Percentiles rank a stretch among this genome's conserved stretches.
Evolutionary conservation across 2,113 vertebrate species (phyloP).

Genomic region (Nettapus auritus): DNA sequence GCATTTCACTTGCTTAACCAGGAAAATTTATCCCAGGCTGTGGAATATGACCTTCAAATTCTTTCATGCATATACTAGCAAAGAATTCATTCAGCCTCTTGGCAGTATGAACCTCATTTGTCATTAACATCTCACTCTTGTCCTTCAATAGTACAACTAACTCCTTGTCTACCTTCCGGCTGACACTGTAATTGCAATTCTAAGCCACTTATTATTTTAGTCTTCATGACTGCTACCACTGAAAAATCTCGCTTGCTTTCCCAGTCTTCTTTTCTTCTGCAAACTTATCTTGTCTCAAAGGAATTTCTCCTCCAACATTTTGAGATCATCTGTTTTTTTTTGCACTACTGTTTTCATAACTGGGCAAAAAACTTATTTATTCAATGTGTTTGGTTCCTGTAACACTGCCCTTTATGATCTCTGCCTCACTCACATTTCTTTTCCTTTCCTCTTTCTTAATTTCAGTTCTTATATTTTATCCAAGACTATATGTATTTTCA

Average conservation of each 20-base stretch:
- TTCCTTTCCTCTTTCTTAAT: not conserved
- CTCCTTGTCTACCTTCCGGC: not conserved
- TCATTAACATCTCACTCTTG: constrained; percentile 21
- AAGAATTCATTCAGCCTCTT: constrained; percentile 36
- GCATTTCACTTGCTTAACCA: constrained; percentile 23
- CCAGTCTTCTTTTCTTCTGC: not conserved
- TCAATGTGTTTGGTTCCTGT: accelerated
- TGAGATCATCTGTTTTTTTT: not conserved
- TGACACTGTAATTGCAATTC: not conserved
- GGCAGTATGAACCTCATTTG: constrained; percentile 38
- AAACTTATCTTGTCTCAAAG: not conserved
- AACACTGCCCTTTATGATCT: not conserved
- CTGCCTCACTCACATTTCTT: not conserved
- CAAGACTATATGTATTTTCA: not conserved
- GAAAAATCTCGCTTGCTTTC: not conserved
- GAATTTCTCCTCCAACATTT: not conserved
- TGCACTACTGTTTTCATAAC: not conserved
- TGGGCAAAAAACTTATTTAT: not conserved
- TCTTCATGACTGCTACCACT: not conserved
- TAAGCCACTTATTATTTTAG: constrained; percentile 27
- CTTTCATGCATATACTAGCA: not conserved
- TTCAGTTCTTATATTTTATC: not conserved
- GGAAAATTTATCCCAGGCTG: constrained; percentile 42
- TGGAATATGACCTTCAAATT: constrained; percentile 53
- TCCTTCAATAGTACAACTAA: constrained; percentile 17